Evolutionary conservation across 2,888 invertebrate genomes (phyloP).

Genomic region (Ischnura elegans): DNA sequence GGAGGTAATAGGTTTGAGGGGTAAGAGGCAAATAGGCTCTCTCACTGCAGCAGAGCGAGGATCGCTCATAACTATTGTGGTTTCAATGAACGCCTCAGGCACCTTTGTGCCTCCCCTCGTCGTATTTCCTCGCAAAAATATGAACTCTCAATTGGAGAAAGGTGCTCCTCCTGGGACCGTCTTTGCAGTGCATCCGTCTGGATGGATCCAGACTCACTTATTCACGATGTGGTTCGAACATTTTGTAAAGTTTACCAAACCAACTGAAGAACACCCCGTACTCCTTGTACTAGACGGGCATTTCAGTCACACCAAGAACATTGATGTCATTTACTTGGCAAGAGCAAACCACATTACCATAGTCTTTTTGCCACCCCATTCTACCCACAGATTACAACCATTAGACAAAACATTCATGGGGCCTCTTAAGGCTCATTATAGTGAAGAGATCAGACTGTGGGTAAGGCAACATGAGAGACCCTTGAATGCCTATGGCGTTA

Average conservation of each 20-base stretch:
- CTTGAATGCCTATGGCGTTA: neutral
- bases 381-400: conserved; percentile 32
- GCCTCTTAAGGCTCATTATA: conserved; percentile 21
- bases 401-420: conserved; percentile 18
- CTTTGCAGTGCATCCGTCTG: neutral
- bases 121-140: neutral
- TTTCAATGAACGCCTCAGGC: neutral
- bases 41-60: neutral
- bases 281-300: neutral
- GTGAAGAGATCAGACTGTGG: neutral
- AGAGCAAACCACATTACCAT: conserved; percentile 13
- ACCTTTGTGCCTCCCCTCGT: neutral
- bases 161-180: neutral
- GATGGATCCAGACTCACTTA: conserved; percentile 22
- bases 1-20: neutral
- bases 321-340: neutral
- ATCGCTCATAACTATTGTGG: neutral
- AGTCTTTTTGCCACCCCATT: neutral
- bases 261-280: neutral
- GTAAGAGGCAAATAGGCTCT: neutral
- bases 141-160: neutral
- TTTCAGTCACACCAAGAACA: neutral
- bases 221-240: conserved; percentile 10
- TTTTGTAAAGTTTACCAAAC: conserved; percentile 13
- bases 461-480: conserved; percentile 1